A percentile compares a stretch with the other conserved stretches of the same genome.
Conservation (phyloP, 2,113 vertebrate genomes). For the Semnornis frantzii region DNA sequence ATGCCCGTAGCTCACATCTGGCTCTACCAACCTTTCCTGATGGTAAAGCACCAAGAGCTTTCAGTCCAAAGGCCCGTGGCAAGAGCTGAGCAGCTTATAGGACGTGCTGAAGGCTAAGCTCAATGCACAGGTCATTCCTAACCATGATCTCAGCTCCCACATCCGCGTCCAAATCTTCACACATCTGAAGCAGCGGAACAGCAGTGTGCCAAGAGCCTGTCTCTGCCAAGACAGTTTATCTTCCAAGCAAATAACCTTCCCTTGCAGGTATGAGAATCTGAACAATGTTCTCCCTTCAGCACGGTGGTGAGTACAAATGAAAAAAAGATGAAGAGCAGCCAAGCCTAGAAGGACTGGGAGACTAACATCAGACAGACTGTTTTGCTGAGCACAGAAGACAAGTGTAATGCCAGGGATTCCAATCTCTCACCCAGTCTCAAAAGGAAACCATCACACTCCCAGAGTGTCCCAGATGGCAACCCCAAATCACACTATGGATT, state of each 20-base stretch:
- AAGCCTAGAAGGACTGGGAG: background rate
- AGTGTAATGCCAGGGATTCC: background rate
- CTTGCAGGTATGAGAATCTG: background rate
- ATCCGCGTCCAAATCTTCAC: background rate
- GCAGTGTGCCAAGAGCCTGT: accelerated
- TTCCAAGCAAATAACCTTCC: background rate
- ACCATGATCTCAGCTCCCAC: background rate
- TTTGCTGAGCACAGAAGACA: accelerated
- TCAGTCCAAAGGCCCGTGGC: accelerated
- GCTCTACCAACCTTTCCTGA: background rate
- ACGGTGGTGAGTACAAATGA: accelerated
- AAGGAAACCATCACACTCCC: background rate
- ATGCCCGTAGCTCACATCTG: background rate
- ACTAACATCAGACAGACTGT: background rate
- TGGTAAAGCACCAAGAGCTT: background rate
- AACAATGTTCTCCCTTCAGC: background rate
- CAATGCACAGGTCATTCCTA: accelerated
- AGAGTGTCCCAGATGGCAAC: background rate
- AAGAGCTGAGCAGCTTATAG: background rate
- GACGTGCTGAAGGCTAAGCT: background rate
- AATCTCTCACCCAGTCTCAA: background rate
- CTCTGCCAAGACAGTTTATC: background rate
- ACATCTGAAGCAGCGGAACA: accelerated
- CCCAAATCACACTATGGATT: accelerated
- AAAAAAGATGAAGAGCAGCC: background rate